phyloP scores from a whole-genome alignment of 2,888 invertebrate genomes.

The Pristionchus maxplancki region DNA sequence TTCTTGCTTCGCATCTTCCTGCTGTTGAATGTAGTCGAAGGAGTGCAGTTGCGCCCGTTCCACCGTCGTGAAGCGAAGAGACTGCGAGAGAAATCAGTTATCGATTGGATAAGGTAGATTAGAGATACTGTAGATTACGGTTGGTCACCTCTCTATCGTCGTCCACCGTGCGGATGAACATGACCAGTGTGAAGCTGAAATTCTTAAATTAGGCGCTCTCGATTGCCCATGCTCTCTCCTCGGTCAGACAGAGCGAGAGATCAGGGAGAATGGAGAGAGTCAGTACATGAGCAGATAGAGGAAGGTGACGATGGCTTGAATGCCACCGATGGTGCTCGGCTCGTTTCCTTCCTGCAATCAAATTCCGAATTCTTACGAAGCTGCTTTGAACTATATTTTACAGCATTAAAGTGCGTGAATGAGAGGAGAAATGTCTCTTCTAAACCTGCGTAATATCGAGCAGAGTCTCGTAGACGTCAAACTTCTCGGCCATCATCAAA shows the following conservation, averaged over 20 bases:
- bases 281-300: slow-evolving; percentile 28
- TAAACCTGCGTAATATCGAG: neutral
- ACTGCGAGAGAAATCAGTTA: neutral
- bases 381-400: too few species aligned
- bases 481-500: neutral
- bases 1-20: neutral
- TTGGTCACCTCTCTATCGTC: neutral
- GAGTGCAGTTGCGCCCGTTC: neutral
- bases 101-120: neutral
- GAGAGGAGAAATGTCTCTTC: neutral
- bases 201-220: too few species aligned
- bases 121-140: neutral
- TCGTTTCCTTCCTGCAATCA: neutral
- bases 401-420: too few species aligned
- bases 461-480: neutral
- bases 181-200: slow-evolving; percentile 20
- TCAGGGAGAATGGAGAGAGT: neutral
- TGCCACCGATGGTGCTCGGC: neutral
- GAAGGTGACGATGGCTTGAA: neutral
- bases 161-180: slow-evolving; percentile 12
- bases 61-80: neutral
- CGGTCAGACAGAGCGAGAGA: neutral
- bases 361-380: too few species aligned
- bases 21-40: slow-evolving; percentile 7
- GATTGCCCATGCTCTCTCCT: too few species aligned